Base-by-base conservation (phyloP, 2,888 invertebrate species). In the Tenthredo scrophulariae region DNA sequence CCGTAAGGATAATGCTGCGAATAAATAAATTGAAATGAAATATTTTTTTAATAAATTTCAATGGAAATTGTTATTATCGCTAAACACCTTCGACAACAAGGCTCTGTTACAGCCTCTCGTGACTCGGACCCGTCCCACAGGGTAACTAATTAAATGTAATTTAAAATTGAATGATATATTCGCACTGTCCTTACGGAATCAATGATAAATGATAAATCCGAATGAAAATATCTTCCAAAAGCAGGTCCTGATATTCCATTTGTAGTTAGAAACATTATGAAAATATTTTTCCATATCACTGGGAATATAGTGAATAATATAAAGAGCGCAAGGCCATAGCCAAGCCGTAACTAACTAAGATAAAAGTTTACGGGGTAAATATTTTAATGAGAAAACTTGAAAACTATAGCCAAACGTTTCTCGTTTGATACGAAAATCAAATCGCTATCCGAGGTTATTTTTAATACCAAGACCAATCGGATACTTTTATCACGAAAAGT, bases 391-490 rank as follows among this genome's bases (percentile, higher is more conserved):
- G 62, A 80, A 43, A 74, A 74, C 26, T 22, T 29, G 54, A 22
- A 58, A 62, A 83, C 62, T 29, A 58, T 29, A 58, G 37, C n/a
- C 7, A 26, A 70, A 83, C 9, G 10, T 18, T 74, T 74, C 46
- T 83, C 67, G 67, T 83, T 83, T 83, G 46, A 67, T 83, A 70
- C 46, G 67, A 70, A 89, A 87, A 87, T 88, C 87, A 84, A 88
- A 87, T 83, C 89, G 92, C 91, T 90, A 90, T 91, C 93, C 93
- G 93, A 93, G 93, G 93, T 93, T 93, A 93, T 93, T 93, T 93
- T 93, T 93, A 93, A 93, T 93, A 93, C 93, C 92, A 93, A 92
- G 92, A 93, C 93, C 93, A 92, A 93, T 93, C 93, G 93, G 93
- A 90, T 91, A 88, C 87, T 67, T 67, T 83, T n/a, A 6, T 67